Evolutionary conservation across 2,113 vertebrate genomes (phyloP).

Genomic region (Dunckerocampus dactyliophorus): DNA sequence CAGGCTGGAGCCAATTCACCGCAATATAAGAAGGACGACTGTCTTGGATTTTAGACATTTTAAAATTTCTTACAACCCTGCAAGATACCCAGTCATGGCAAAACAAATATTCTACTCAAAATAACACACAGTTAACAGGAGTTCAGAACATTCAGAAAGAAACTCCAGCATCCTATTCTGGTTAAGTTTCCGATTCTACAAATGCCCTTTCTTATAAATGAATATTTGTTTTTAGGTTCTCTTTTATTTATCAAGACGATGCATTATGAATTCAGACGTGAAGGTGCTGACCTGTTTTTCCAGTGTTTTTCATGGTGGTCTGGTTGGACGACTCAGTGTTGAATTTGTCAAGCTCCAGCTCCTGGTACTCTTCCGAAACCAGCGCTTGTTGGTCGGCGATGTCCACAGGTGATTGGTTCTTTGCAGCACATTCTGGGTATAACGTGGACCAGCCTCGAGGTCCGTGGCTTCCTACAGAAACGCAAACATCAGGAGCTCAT

Average conservation of each 20-base stretch:
- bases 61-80: too few species aligned
- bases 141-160: too few species aligned
- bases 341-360: constrained; percentile 89
- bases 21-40: too few species aligned
- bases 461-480: constrained; percentile 82
- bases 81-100: too few species aligned
- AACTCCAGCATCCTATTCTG: too few species aligned
- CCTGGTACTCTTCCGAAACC: constrained; percentile 84
- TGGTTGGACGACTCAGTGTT: constrained; percentile 91
- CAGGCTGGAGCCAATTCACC: too few species aligned
- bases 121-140: too few species aligned
- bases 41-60: too few species aligned
- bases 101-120: too few species aligned
- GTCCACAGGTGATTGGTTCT: constrained; percentile 91
- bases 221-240: not conserved
- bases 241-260: not conserved
- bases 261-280: not conserved
- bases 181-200: too few species aligned
- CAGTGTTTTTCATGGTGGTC: constrained; percentile 99
- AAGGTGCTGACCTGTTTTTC: constrained; percentile 85
- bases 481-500: constrained; percentile 22
- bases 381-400: constrained; percentile 80
- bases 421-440: constrained; percentile 83
- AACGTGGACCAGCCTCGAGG: constrained; percentile 85
- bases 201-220: not conserved